These are phyloP conservation scores for Luperina nickerlii DNA, from an alignment of 2,888 invertebrate species.

Conservation along the genomic window DNA sequence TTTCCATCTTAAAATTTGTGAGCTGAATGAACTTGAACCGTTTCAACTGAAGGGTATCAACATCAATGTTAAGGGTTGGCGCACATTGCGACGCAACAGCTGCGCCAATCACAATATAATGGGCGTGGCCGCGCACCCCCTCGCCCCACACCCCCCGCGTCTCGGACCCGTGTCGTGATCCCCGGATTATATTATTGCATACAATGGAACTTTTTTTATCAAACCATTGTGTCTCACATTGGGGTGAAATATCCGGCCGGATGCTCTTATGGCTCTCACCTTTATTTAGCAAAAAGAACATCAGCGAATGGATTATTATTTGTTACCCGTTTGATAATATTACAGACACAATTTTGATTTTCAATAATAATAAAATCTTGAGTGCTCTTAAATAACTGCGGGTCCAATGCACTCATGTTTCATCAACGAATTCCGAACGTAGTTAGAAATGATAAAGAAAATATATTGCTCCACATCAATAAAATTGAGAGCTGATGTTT, in stretches of 20 bases:
- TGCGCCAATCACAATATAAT: conserved; percentile 90
- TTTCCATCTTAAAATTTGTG: conserved; percentile 22
- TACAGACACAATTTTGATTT: conserved; percentile 14
- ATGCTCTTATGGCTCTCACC: conserved; percentile 86
- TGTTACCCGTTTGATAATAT: conserved; percentile 34
- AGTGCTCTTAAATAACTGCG: background rate
- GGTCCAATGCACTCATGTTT: conserved; percentile 9
- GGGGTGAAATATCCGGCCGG: conserved; percentile 90
- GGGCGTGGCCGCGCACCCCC: conserved; percentile 84
- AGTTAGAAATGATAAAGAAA: conserved; percentile 24
- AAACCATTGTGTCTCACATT: conserved; percentile 86
- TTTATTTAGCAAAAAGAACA: conserved; percentile 87
- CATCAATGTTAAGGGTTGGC: conserved; percentile 76
- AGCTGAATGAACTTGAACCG: conserved; percentile 48
- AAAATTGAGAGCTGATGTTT: conserved; percentile 58
- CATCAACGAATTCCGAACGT: conserved; percentile 4
- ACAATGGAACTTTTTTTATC: conserved; percentile 89
- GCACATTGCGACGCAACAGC: conserved; percentile 84
- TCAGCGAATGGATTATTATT: conserved; percentile 82
- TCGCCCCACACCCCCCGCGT: conserved; percentile 70
- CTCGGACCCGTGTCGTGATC: conserved; percentile 80
- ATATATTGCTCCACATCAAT: conserved; percentile 51
- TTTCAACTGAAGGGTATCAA: conserved; percentile 59
- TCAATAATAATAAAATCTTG: conserved; percentile 23
- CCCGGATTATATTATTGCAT: conserved; percentile 87